Evolutionary conservation across 2,113 vertebrate genomes (phyloP), one percentile per base, ranked within the genome.

Genomic region (Nothocercus nigrocapillus): DNA sequence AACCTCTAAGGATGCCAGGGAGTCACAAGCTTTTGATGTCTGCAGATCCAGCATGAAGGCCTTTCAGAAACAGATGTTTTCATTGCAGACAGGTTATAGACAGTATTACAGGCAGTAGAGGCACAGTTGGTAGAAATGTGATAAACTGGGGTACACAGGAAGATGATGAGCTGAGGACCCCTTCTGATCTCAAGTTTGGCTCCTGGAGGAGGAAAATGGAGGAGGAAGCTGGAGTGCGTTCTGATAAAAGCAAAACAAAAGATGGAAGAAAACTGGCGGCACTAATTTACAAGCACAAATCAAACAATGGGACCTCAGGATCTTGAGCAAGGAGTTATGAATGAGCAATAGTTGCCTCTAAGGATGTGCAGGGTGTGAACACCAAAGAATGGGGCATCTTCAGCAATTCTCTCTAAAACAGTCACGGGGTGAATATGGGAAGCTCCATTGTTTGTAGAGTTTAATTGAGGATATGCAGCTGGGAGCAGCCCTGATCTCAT

Each of bases 181-280:
- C 21, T 80, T 77, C 76, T 90, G 27, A 34, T 72, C 13, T 80
- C 49, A 80, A 14, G 27, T 62, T 32, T 63, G 45, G 8, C 17
- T 90, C 3, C 83, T 75, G 45, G 61, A 56, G 27, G 12, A 90
- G 61, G 36, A 36, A 90, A 30, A 45, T 13, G 34, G n/a, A n/a
- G n/a, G n/a, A n/a, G n/a, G n/a, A 28, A 67, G 19, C 21, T 78
- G 51, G 47, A 84, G 9, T 25, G 42, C 81, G 14, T n/a, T 92
- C 59, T 78, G 68, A 90, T 28, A 83, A 81, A 93, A 81, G n/a
- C 21, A 58, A 72, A 17, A 77, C 18, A 51, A 30, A 94, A 67
- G 30, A 49, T 1, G 7, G 66, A 53, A 62, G 67, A 62, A 45
- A 7, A 11, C 7, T 13, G 13, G 21, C 81, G 61, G 32, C 0